Evolutionary conservation across 2,113 vertebrate genomes (phyloP).

Genomic region (Seriola aureovittata): DNA sequence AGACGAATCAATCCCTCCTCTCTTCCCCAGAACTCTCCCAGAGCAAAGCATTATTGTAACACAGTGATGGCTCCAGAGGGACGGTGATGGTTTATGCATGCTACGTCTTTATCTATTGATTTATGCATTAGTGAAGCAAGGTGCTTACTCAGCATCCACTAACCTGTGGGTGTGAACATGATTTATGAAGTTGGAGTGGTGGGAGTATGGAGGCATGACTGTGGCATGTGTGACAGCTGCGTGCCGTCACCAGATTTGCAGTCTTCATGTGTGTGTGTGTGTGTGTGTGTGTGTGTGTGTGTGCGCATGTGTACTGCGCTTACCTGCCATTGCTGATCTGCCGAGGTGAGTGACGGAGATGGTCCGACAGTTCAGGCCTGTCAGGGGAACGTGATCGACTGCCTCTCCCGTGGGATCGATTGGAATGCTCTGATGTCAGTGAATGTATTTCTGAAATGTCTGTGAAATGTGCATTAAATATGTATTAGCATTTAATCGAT

Average conservation of each 20-base stretch:
- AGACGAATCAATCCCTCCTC: slow-evolving; percentile 26
- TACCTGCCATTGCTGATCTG: slow-evolving; percentile 97
- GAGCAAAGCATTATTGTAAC: slow-evolving; percentile 53
- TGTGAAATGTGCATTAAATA: slow-evolving; percentile 82
- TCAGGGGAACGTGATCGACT: slow-evolving; percentile 94
- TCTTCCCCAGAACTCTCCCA: not conserved
- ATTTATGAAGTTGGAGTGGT: slow-evolving; percentile 50
- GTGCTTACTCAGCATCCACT: slow-evolving; percentile 63
- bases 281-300: slow-evolving; percentile 17
- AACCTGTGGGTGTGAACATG: slow-evolving; percentile 56
- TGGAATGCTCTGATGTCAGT: slow-evolving; percentile 98
- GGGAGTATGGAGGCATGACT: slow-evolving; percentile 41
- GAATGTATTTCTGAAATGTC: slow-evolving; percentile 99
- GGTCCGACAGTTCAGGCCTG: slow-evolving; percentile 93
- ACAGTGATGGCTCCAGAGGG: slow-evolving; percentile 49
- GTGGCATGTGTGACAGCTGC: slow-evolving; percentile 41
- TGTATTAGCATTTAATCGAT: slow-evolving; percentile 31
- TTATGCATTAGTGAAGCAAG: slow-evolving; percentile 49
- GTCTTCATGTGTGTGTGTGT: slow-evolving; percentile 16
- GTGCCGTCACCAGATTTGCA: slow-evolving; percentile 43
- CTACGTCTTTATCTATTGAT: slow-evolving; percentile 66
- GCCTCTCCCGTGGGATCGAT: slow-evolving; percentile 92
- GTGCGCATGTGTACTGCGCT: slow-evolving; percentile 34
- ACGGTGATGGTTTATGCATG: slow-evolving; percentile 71
- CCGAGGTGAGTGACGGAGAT: slow-evolving; percentile 93